A percentile compares a stretch with the other conserved stretches of the same genome.
Conservation (phyloP, 2,113 vertebrate genomes). For the Melanocharis versteri region DNA sequence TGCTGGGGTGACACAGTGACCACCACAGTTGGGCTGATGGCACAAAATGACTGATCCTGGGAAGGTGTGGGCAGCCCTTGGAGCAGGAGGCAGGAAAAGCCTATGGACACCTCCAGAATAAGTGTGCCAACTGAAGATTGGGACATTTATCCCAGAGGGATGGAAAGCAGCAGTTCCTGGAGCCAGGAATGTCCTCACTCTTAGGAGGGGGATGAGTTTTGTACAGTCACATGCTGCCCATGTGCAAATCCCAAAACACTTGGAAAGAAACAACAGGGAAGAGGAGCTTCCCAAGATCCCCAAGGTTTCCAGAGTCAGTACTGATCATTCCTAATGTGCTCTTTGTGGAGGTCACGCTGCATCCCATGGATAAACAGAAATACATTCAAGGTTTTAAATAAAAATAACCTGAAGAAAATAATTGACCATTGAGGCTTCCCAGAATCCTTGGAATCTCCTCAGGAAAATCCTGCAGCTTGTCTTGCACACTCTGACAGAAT, state of each 20-base stretch:
- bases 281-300: not conserved
- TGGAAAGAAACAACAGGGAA: not conserved
- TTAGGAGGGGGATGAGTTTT: not conserved
- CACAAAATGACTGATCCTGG: not conserved
- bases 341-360: not conserved
- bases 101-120: not conserved
- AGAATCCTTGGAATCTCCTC: not conserved
- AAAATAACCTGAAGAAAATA: not conserved
- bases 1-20: not conserved
- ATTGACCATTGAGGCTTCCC: not conserved
- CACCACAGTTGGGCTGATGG: not conserved
- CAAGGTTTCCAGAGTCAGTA: not conserved
- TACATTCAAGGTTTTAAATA: not conserved
- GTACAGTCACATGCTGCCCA: not conserved
- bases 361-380: not conserved
- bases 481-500: not conserved
- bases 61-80: not conserved
- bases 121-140: accelerated
- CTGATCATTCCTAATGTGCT: not conserved
- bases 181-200: not conserved
- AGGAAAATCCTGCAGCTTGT: not conserved
- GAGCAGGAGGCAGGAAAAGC: not conserved
- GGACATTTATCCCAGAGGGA: not conserved
- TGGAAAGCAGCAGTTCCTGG: not conserved
- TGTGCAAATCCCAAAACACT: not conserved